Evolutionary conservation across 2,888 invertebrate species (phyloP).

Genomic region (Arrhopalites spinosus): DNA sequence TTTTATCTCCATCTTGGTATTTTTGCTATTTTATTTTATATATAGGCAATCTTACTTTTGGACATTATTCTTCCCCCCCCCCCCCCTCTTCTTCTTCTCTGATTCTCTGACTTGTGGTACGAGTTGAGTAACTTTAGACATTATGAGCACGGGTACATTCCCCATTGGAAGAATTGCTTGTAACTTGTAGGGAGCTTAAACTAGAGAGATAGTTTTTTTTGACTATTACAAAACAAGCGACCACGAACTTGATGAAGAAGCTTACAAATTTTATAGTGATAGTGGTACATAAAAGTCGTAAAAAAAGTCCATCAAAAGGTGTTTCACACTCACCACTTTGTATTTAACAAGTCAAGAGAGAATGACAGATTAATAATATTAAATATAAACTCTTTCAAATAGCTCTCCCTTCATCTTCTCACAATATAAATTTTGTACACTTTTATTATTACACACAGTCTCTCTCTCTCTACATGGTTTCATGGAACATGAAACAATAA

Average conservation of each 20-base stretch:
- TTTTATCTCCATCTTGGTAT: not conserved
- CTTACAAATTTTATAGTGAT: no score
- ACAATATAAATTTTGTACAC: no score
- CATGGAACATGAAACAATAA: constrained; percentile 16
- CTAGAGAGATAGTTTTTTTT: no score
- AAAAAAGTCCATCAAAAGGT: not conserved
- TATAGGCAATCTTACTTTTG: not conserved
- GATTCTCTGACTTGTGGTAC: no score
- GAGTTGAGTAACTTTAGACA: no score
- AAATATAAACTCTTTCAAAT: not conserved
- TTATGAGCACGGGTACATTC: no score
- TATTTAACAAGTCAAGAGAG: not conserved
- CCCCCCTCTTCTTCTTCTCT: not conserved
- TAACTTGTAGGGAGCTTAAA: no score
- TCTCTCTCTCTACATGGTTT: no score
- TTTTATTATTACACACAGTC: no score
- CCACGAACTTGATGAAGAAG: not conserved
- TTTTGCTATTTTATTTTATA: not conserved
- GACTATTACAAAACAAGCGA: no score
- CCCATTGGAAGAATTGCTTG: no score
- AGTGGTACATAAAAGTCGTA: not conserved
- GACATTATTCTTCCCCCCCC: not conserved
- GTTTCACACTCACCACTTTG: not conserved
- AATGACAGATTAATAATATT: not conserved
- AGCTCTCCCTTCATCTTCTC: no score